Percentiles rank a stretch among this genome's conserved stretches.
phyloP scores from a whole-genome alignment of 2,888 invertebrate species.

The Caenorhabditis sulstoni region DNA sequence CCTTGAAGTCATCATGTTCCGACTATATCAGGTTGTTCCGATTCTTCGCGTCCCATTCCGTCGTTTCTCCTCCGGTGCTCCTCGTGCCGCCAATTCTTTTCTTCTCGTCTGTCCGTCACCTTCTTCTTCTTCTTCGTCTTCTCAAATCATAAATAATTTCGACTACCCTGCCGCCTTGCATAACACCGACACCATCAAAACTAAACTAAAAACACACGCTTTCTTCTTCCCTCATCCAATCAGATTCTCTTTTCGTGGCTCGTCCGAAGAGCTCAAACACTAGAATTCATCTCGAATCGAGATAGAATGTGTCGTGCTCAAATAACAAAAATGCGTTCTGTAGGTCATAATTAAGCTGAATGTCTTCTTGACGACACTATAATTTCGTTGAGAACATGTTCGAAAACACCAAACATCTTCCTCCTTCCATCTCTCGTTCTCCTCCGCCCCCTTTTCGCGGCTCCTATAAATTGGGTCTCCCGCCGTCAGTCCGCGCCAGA shows the following conservation, averaged over 20 bases:
- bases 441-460: slow-evolving; percentile 46
- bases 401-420: slow-evolving; percentile 56
- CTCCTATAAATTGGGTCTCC: slow-evolving; percentile 51
- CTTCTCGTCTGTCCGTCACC: neutral
- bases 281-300: neutral
- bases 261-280: slow-evolving; percentile 22
- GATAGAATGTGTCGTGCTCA: slow-evolving; percentile 6
- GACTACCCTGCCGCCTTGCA: slow-evolving; percentile 14
- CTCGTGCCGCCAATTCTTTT: neutral
- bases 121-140: slow-evolving; percentile 10
- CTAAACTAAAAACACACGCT: slow-evolving; percentile 9
- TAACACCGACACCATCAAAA: slow-evolving; percentile 32
- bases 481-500: slow-evolving; percentile 25
- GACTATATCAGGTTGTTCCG: too few species aligned
- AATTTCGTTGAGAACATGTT: slow-evolving; percentile 53
- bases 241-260: slow-evolving; percentile 17
- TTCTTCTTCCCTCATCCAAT: too few species aligned
- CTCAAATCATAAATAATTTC: slow-evolving; percentile 48
- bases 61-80: neutral
- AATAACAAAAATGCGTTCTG: slow-evolving; percentile 45
- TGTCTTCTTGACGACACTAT: slow-evolving; percentile 11
- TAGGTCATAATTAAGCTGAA: slow-evolving; percentile 39
- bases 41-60: neutral
- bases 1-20: too few species aligned
- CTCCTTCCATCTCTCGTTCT: slow-evolving; percentile 26